These are phyloP conservation scores for Ictalurus punctatus DNA, from an alignment of 2,113 vertebrate genomes.

Conservation along the genomic window DNA sequence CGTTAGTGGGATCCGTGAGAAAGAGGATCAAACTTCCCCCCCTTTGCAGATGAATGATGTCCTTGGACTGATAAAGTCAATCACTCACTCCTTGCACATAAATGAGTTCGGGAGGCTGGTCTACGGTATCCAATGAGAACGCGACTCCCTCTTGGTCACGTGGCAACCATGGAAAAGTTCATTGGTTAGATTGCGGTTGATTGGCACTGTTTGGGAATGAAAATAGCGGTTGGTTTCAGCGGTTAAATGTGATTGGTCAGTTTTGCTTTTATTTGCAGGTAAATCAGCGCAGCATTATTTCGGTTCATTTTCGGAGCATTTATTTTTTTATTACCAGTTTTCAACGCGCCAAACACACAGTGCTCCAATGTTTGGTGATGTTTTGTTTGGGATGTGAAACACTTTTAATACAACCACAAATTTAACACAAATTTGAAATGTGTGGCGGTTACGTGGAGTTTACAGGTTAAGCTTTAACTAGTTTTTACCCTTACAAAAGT, in stretches of 20 bases:
- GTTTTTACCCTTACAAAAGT: neutral
- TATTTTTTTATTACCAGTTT: constrained; percentile 36
- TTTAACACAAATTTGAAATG: neutral
- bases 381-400: neutral
- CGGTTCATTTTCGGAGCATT: constrained; percentile 51
- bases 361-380: neutral
- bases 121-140: constrained; percentile 80
- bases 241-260: constrained; percentile 81
- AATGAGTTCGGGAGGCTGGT: constrained; percentile 87
- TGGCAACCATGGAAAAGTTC: constrained; percentile 70
- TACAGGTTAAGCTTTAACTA: neutral
- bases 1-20: constrained; percentile 79
- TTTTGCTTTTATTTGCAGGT: constrained; percentile 77
- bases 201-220: constrained; percentile 79
- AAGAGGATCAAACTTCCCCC: constrained; percentile 83
- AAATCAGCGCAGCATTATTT: constrained; percentile 64
- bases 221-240: constrained; percentile 81
- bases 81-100: constrained; percentile 91
- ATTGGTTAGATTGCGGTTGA: constrained; percentile 80
- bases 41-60: constrained; percentile 88
- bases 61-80: constrained; percentile 97
- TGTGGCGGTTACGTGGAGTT: neutral
- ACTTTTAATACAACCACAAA: neutral
- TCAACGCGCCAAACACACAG: neutral
- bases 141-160: constrained; percentile 73